These are phyloP conservation scores for Dermochelys coriacea DNA, from an alignment of 2,797 vertebrate genomes.

Conservation along the genomic window DNA sequence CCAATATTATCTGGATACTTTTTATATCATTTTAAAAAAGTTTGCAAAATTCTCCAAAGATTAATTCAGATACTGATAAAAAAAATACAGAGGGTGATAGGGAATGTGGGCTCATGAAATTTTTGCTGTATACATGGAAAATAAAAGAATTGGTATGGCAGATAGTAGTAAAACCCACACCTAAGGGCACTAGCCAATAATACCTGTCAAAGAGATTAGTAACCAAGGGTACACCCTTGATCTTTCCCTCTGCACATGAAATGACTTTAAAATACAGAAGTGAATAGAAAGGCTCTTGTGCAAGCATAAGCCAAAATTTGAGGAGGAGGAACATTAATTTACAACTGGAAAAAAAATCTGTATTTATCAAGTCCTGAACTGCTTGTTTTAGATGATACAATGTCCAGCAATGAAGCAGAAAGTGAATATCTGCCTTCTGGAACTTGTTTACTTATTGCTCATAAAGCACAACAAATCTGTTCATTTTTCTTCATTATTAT, in stretches of 20 bases:
- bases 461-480: constrained; percentile 50
- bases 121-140: background rate
- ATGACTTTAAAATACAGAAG: background rate
- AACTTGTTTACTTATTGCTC: constrained; percentile 47
- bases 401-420: background rate
- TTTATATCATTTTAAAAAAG: background rate
- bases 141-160: background rate
- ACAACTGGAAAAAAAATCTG: background rate
- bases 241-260: background rate
- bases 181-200: background rate
- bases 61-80: background rate
- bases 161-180: background rate
- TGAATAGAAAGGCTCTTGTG: background rate
- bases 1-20: background rate
- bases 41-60: background rate
- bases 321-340: background rate
- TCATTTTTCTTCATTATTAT: constrained; percentile 37
- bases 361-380: background rate
- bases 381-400: background rate
- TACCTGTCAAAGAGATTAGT: background rate
- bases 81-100: background rate
- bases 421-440: background rate
- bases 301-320: background rate
- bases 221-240: background rate
- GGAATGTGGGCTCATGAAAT: background rate